Base-by-base conservation (phyloP, 1,140 invertebrate genomes). In the Drosophila eugracilis region DNA sequence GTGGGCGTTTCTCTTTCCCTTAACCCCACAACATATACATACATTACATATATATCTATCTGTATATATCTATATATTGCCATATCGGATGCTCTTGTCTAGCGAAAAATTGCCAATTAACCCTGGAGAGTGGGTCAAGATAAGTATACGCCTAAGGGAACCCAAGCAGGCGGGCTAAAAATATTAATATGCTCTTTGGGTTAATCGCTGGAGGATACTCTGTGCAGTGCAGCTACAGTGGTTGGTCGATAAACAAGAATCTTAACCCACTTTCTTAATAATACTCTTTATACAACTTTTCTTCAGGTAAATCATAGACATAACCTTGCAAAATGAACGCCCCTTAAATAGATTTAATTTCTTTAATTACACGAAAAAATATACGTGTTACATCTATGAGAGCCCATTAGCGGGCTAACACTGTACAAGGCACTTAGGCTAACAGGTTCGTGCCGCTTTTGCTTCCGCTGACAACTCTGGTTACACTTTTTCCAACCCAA, bases 81-180 rank as follows among this genome's bases (percentile, higher is more conserved):
- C 37, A 24, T 42, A 47, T 10, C 12, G 28, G 19, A 12, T 19
- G 48, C 39, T 34, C 36, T 19, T 57, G 44, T 17, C 28, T 47
- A 32, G 66, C 60, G 55, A 65, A 72, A 71, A 59, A 72, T 71
- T 59, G 39, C 44, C 67, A 72, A 72, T 72, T 72, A 72, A 72
- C 69, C 69, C 53, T 22, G 32, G 21, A n/a, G 45, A 72, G 66
- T 71, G 21, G 66, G 47, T 67, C 59, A 72, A 44, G 69, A 58
- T 53, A 57, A 39, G 62, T 54, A 26, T 34, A 54, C 53, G 60
- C 30, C 17, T 37, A 21, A 21, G 41, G 55, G 30, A 37, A 3
- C 55, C 24, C 19, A 60, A 39, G 19, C 7, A 21, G 55, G 52
- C 52, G 24, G 37, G 17, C 39, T 62, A 17, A 48, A 2, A 39